Percentiles rank a stretch among this genome's conserved stretches.
Conservation (phyloP, 2,888 invertebrate species). For the Antheraea yamamai region DNA sequence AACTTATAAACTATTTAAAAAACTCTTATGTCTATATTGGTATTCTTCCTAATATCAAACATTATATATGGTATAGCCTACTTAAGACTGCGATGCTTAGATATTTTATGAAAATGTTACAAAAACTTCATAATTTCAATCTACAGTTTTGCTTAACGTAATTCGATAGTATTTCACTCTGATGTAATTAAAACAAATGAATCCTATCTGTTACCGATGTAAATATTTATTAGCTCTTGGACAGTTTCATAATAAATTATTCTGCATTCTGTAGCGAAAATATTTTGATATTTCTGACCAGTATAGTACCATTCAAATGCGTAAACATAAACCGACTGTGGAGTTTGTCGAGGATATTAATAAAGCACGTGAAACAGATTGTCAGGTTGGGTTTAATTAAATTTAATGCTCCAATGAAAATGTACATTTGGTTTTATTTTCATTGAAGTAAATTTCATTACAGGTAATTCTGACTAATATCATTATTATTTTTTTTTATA, state of each 20-base stretch:
- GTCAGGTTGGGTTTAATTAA: background rate
- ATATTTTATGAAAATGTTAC: background rate
- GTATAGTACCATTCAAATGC: background rate
- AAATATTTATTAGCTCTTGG: conserved; percentile 28
- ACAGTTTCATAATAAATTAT: background rate
- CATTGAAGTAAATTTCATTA: background rate
- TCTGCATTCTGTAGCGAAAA: conserved; percentile 8
- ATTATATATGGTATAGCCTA: background rate
- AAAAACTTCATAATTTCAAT: background rate
- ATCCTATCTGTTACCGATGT: conserved; percentile 32
- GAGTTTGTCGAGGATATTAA: background rate
- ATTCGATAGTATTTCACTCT: background rate
- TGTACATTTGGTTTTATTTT: conserved; percentile 4
- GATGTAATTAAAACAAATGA: conserved; percentile 30
- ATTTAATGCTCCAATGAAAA: background rate
- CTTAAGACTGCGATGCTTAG: background rate
- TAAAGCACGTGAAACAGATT: background rate
- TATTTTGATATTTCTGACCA: conserved; percentile 8
- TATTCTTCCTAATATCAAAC: background rate
- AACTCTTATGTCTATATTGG: too few relatives aligned
- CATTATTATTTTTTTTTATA: too few relatives aligned
- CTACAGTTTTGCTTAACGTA: background rate
- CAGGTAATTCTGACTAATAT: background rate
- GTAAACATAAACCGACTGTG: background rate
- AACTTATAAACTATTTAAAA: too few relatives aligned